These are phyloP conservation scores for Halocaridina rubra DNA, from an alignment of 2,888 invertebrate genomes.

Conservation along the genomic window DNA sequence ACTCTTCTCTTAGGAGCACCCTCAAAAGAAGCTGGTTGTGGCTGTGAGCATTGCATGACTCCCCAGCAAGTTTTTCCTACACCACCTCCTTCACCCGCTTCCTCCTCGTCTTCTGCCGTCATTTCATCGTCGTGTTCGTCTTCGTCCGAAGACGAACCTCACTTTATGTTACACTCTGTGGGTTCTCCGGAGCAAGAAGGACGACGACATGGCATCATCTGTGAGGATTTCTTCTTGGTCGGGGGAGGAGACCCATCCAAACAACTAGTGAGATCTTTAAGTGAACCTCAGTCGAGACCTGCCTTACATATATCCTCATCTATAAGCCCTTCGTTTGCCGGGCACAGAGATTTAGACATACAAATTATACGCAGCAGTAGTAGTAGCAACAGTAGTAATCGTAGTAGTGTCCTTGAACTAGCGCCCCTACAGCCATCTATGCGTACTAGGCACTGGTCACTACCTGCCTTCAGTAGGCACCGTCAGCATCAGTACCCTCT, in stretches of 20 bases:
- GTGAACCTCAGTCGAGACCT: constrained; percentile 37
- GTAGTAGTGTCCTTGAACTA: too few relatives aligned
- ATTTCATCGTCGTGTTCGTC: constrained; percentile 54
- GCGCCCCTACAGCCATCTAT: background rate
- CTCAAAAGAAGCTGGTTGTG: background rate
- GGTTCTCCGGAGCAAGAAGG: background rate
- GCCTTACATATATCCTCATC: constrained; percentile 34
- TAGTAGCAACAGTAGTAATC: too few relatives aligned
- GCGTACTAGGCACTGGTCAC: constrained; percentile 38
- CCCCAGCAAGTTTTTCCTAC: constrained; percentile 65
- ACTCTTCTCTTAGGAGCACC: background rate
- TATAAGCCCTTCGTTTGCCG: constrained; percentile 28
- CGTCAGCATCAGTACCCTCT: background rate
- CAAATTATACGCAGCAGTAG: constrained; percentile 13
- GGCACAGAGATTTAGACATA: constrained; percentile 41
- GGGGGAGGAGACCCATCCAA: background rate
- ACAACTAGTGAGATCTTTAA: constrained; percentile 45
- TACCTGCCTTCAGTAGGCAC: constrained; percentile 7
- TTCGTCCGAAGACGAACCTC: constrained; percentile 67
- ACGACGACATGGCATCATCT: background rate
- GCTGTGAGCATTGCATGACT: constrained; percentile 50
- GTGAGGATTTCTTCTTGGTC: background rate
- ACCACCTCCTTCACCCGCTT: constrained; percentile 64
- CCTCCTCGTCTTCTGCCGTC: constrained; percentile 51
- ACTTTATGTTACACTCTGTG: background rate